Percentiles rank a stretch among this genome's conserved stretches.
These are phyloP conservation scores for Halcyon senegalensis DNA, from an alignment of 2,113 vertebrate species.

Conservation along the genomic window DNA sequence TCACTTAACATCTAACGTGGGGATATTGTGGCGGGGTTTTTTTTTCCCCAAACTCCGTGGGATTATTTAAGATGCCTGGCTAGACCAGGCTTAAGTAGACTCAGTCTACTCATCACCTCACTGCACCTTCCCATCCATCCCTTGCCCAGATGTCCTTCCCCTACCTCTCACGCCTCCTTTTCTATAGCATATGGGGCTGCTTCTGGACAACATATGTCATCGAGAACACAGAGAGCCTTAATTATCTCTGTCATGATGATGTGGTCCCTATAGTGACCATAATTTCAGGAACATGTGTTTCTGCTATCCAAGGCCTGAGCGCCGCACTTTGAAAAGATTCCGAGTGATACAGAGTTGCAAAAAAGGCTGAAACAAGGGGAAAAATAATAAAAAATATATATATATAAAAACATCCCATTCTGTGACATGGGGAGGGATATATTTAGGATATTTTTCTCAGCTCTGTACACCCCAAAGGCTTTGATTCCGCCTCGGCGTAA, in stretches of 20 bases:
- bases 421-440: not conserved
- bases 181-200: not conserved
- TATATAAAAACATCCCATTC: not conserved
- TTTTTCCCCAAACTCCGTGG: not conserved
- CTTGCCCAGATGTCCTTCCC: not conserved
- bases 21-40: not conserved
- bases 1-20: not conserved
- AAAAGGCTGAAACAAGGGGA: not conserved
- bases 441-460: constrained; percentile 21
- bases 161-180: not conserved
- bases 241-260: not conserved
- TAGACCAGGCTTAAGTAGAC: not conserved
- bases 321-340: not conserved
- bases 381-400: not conserved
- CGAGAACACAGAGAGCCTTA: not conserved
- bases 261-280: constrained; percentile 12
- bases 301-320: not conserved
- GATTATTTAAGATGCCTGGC: not conserved
- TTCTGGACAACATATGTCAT: constrained; percentile 58
- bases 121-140: not conserved
- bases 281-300: constrained; percentile 48
- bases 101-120: not conserved
- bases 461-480: not conserved
- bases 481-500: not conserved
- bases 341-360: not conserved